These are phyloP conservation scores for Euthynnus affinis DNA, from an alignment of 2,797 vertebrate species.

Conservation along the genomic window DNA sequence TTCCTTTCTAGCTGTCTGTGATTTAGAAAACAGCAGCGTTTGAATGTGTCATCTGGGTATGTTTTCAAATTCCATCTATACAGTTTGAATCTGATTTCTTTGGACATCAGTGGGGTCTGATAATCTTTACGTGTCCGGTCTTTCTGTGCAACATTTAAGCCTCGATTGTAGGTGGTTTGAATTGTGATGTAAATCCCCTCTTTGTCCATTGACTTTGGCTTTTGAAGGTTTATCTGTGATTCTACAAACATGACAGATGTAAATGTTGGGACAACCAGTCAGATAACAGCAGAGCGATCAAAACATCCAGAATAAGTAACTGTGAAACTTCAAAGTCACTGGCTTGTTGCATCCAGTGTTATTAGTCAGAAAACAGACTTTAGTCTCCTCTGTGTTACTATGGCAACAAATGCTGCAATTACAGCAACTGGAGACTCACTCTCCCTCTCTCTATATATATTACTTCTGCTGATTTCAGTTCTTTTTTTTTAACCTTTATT, in stretches of 20 bases:
- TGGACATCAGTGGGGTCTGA: not conserved
- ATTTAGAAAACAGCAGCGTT: not conserved
- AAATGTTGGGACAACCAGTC: not conserved
- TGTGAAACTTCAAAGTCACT: not conserved
- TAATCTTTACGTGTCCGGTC: not conserved
- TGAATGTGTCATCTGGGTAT: not conserved
- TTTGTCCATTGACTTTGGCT: slow-evolving; percentile 11
- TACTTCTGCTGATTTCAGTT: no score
- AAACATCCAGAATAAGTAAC: not conserved
- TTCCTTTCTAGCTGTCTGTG: no score
- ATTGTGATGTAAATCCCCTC: slow-evolving; percentile 17
- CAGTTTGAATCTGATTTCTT: not conserved
- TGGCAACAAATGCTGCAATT: slow-evolving; percentile 25
- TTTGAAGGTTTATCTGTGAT: slow-evolving; percentile 40
- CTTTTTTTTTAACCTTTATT: no score
- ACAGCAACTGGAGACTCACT: not conserved
- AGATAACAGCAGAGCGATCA: not conserved
- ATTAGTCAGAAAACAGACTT: not conserved
- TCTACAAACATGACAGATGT: slow-evolving; percentile 9
- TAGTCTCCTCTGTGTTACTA: not conserved
- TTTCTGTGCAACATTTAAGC: slow-evolving; percentile 23
- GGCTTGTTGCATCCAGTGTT: not conserved
- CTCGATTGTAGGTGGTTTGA: not conserved
- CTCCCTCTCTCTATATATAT: no score
- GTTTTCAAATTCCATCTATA: not conserved